Conservation (phyloP, 2,797 vertebrate genomes). For the Sebastes goodei region DNA sequence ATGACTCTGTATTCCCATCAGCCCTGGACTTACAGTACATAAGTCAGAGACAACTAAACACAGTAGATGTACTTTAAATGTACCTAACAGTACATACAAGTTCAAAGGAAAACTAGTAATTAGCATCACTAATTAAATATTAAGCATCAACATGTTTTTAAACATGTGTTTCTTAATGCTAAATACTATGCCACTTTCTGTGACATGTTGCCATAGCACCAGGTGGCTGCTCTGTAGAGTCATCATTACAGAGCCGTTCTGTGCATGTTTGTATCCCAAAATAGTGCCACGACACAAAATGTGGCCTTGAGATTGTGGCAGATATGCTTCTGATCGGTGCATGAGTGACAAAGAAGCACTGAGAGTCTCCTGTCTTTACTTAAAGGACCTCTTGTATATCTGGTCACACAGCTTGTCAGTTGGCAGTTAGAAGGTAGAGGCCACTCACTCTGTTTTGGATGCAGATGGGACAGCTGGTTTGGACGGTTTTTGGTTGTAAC, state of each 20-base stretch:
- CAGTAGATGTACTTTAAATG: not conserved
- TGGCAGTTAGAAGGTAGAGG: not conserved
- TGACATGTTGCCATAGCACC: not conserved
- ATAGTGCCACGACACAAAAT: constrained; percentile 5
- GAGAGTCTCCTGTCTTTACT: not conserved
- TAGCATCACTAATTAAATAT: not conserved
- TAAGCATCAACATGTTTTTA: not conserved
- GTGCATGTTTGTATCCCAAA: constrained; percentile 23
- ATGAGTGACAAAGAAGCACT: not conserved
- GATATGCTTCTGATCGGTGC: constrained; percentile 30
- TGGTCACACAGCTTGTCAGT: not conserved
- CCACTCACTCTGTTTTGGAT: not conserved
- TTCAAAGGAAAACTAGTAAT: not conserved
- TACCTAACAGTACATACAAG: not conserved
- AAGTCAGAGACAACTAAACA: not conserved
- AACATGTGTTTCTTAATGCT: too few species aligned
- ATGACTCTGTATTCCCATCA: constrained; percentile 6
- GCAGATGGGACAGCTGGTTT: not conserved
- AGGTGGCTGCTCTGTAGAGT: constrained; percentile 17
- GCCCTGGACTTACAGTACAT: not conserved
- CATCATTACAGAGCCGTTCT: constrained; percentile 10
- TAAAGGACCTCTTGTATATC: constrained; percentile 9
- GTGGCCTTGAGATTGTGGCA: constrained; percentile 15
- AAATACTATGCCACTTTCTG: not conserved
- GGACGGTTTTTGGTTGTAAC: not conserved